These are phyloP conservation scores for Distichodus sexfasciatus DNA, from an alignment of 2,797 vertebrate genomes.

Conservation along the genomic window DNA sequence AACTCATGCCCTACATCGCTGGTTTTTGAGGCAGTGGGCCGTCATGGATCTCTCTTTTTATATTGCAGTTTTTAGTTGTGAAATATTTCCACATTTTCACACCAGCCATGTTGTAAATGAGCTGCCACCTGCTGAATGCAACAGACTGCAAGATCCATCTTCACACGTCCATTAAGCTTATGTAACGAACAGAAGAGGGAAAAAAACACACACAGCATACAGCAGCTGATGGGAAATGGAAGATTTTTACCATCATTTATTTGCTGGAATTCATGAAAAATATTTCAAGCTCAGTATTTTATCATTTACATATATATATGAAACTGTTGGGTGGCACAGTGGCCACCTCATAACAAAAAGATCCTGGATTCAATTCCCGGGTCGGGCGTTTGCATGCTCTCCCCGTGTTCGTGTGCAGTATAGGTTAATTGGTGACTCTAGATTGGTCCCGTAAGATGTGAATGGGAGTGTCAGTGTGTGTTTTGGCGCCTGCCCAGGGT, in stretches of 20 bases:
- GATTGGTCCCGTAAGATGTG: no score
- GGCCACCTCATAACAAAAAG: no score
- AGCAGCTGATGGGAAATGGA: not conserved
- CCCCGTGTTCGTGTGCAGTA: no score
- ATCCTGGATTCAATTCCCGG: no score
- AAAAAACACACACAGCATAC: slow-evolving; percentile 6
- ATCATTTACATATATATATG: no score
- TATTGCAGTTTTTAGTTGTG: not conserved
- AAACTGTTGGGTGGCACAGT: no score
- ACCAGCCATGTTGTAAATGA: slow-evolving; percentile 11
- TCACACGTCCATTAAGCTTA: slow-evolving; percentile 26
- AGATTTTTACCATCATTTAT: not conserved
- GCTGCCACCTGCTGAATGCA: slow-evolving; percentile 30
- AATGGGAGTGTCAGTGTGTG: no score
- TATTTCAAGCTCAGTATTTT: no score
- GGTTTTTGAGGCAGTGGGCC: not conserved
- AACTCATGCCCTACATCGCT: not conserved
- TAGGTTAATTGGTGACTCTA: no score
- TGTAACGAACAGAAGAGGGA: slow-evolving; percentile 1
- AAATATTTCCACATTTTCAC: not conserved
- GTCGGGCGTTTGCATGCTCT: no score
- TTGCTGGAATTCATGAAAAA: no score
- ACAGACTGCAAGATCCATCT: slow-evolving; percentile 22
- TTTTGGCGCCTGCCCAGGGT: no score
- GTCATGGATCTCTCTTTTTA: not conserved